Evolutionary conservation across 2,888 invertebrate species (phyloP).

Genomic region (Callosobruchus maculatus): DNA sequence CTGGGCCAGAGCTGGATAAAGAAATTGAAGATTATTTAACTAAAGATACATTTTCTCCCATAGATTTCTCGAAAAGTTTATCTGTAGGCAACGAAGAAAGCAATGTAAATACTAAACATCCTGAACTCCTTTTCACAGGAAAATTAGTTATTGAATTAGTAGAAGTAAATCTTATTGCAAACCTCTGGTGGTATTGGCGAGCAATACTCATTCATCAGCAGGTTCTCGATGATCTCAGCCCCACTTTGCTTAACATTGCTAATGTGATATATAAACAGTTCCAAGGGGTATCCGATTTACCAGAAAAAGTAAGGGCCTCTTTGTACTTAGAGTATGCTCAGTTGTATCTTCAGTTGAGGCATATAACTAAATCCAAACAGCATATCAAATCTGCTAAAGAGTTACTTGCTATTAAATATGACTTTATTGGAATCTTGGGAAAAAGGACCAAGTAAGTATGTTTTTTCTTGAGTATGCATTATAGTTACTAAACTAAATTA

Average conservation of each 20-base stretch:
- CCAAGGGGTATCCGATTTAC: conserved; percentile 25
- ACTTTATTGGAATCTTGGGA: conserved; percentile 76
- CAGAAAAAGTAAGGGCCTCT: conserved; percentile 35
- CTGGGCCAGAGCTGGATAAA: conserved; percentile 61
- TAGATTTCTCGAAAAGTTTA: conserved; percentile 49
- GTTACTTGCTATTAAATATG: conserved; percentile 63
- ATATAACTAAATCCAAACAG: conserved; percentile 66
- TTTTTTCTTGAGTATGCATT: too few relatives aligned
- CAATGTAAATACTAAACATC: conserved; percentile 59
- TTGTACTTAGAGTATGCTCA: conserved; percentile 60
- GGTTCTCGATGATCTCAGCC: conserved; percentile 71
- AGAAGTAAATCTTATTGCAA: conserved; percentile 41
- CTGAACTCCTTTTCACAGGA: conserved; percentile 50
- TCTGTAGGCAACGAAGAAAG: conserved; percentile 65
- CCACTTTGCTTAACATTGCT: conserved; percentile 59
- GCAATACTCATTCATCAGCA: conserved; percentile 71
- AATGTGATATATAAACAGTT: conserved; percentile 48
- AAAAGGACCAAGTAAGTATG: conserved; percentile 70
- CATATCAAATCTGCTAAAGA: conserved; percentile 63
- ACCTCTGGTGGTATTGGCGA: conserved; percentile 73
- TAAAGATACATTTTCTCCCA: conserved; percentile 45
- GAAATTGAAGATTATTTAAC: conserved; percentile 48
- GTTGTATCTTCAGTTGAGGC: conserved; percentile 70
- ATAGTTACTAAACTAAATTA: too few relatives aligned
- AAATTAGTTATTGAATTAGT: conserved; percentile 47